Conservation (phyloP, 2,888 invertebrate species). For the Nomada fucata region DNA sequence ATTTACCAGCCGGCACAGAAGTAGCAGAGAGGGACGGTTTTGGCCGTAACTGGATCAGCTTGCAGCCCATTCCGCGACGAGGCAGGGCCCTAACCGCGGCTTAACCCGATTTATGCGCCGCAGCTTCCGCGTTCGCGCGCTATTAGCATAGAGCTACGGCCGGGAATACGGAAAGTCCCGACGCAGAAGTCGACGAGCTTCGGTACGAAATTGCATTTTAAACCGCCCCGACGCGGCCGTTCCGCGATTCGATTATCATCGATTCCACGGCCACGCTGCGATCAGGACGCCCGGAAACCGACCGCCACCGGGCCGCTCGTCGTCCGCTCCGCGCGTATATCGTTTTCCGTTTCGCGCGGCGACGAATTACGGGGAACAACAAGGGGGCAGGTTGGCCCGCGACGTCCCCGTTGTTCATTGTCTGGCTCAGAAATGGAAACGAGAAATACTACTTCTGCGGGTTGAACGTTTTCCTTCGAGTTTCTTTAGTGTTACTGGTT, state of each 20-base stretch:
- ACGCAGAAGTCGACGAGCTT: conserved; percentile 69
- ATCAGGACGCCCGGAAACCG: conserved; percentile 33
- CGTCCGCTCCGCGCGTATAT: conserved; percentile 4
- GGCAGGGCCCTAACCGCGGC: conserved; percentile 64
- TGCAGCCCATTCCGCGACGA: conserved; percentile 49
- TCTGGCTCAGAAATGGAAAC: too few relatives aligned
- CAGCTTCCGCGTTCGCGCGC: conserved; percentile 64
- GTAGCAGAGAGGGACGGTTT: conserved; percentile 21
- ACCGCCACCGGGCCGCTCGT: background rate
- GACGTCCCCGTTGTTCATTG: background rate
- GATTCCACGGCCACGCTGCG: conserved; percentile 40
- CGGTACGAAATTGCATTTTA: conserved; percentile 68
- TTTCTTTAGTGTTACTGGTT: background rate
- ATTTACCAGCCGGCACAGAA: conserved; percentile 39
- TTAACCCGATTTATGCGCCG: conserved; percentile 66
- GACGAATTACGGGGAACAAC: conserved; percentile 39
- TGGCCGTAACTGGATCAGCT: conserved; percentile 54
- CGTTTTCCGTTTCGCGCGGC: conserved; percentile 50
- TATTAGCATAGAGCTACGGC: conserved; percentile 68
- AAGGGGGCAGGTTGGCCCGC: background rate
- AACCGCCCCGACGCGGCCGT: conserved; percentile 52
- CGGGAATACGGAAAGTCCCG: conserved; percentile 67
- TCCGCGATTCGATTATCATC: conserved; percentile 64
- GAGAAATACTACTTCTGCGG: too few relatives aligned
- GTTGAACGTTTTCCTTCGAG: background rate